Evolutionary conservation across 1,140 invertebrate genomes (phyloP), one percentile per base, ranked within the genome.

Genomic region (Brachionus manjavacas): DNA sequence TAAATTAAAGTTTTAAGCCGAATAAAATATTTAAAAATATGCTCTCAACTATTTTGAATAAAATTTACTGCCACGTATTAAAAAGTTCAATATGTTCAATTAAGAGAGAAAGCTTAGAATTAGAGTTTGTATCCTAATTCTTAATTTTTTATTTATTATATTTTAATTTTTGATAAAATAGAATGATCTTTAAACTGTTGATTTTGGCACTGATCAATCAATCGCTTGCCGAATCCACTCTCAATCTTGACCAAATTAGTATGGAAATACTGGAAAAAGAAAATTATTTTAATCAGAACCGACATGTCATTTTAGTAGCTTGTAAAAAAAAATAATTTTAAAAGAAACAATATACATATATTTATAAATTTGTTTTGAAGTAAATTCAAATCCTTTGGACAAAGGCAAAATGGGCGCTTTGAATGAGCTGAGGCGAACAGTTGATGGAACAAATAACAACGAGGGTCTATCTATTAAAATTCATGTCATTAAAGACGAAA

Each of bases 1-100:
- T 35, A 46, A 64, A 81, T 28, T 64, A 31, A 20, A 46, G 16
- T 28, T 81, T 64, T 20, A 23, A 80, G 31, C 39, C 35, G 35
- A 72, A 72, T 72, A 72, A 72, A 72, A 72, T 72, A 72, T 16
- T 3, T 41, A 72, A 72, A 72, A n/a, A 39, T 72, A 39, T 41
- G 28, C 20, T 35, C 3, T 49, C 20, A 25, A 49, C 6, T 49
- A 12, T 25, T 25, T n/a, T 25, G 4, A 46, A 25, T 35, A 49
- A 76, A 76, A 49, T 46, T 49, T 3, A 28, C 23, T 76, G 72
- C 41, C 72, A 76, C 43, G 72, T 76, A 25, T 52, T 72, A 14
- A 20, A 72, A 12, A 39, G 23, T 23, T 74, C 35, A 70, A 70
- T 70, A 35, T 70, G 66, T 31, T 60, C 16, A 20, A n/a, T 9